These are phyloP conservation scores for Atherix ibis DNA, from an alignment of 2,888 invertebrate species.

Conservation along the genomic window DNA sequence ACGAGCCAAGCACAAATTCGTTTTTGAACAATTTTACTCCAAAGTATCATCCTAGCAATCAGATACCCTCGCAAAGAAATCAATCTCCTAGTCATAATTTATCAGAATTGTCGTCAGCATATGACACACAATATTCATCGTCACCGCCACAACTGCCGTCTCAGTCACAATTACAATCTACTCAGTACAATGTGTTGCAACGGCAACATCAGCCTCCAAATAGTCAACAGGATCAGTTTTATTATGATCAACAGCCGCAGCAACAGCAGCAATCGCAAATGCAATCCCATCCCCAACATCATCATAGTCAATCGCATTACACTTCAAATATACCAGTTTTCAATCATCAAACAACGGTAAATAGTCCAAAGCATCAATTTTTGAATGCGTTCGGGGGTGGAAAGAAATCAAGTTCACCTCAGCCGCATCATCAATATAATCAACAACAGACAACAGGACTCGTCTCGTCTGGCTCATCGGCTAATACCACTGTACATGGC, in stretches of 20 bases:
- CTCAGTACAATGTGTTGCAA: no score
- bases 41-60: constrained; percentile 12
- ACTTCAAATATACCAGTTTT: constrained; percentile 8
- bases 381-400: not conserved
- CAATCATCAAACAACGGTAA: constrained; percentile 4
- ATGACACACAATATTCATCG: constrained; percentile 1
- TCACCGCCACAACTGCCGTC: constrained; percentile 5
- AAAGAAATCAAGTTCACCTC: constrained; percentile 11
- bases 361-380: constrained; percentile 9
- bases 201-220: constrained; percentile 3
- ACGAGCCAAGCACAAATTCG: constrained; percentile 22
- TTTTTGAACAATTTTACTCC: constrained; percentile 26
- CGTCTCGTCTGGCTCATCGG: not conserved
- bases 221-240: constrained; percentile 19
- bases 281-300: constrained; percentile 16
- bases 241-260: no score
- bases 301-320: constrained; percentile 12
- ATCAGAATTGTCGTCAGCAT: constrained; percentile 4
- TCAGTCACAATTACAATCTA: no score
- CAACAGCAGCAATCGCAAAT: constrained; percentile 18
- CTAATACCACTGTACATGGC: not conserved
- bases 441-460: no score
- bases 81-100: constrained; percentile 6
- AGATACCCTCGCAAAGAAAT: constrained; percentile 11
- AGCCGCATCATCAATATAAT: constrained; percentile 13